phyloP scores from a whole-genome alignment of 1,140 invertebrate genomes.

The Chironomus striatipennis region DNA sequence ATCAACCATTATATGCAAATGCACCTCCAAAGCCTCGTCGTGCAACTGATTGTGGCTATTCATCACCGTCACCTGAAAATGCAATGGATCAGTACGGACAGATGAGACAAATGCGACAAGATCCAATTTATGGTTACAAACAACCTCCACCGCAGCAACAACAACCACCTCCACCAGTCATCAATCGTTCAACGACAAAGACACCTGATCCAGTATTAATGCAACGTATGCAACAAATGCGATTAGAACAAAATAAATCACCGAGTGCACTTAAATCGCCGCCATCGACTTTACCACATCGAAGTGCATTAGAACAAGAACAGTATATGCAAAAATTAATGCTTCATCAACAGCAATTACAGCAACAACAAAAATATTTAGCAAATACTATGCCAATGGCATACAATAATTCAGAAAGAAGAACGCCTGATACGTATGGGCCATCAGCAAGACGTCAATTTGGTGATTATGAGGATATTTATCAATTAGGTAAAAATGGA shows the following conservation, averaged over 20 bases:
- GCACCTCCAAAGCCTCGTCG: conserved; percentile 78
- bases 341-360: conserved; percentile 15
- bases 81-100: conserved; percentile 36
- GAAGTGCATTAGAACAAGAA: conserved; percentile 17
- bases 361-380: neutral
- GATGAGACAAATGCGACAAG: neutral
- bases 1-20: conserved; percentile 76
- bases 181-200: neutral
- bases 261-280: conserved; percentile 15
- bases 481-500: conserved; percentile 39
- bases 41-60: conserved; percentile 57
- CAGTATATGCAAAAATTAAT: conserved; percentile 3
- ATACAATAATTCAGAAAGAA: conserved; percentile 45
- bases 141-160: neutral
- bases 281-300: neutral
- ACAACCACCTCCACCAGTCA: neutral
- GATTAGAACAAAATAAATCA: conserved; percentile 19
- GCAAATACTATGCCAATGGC: conserved; percentile 28
- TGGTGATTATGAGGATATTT: conserved; percentile 74
- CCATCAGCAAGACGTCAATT: conserved; percentile 48
- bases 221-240: conserved; percentile 11
- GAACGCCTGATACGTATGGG: conserved; percentile 74
- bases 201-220: conserved; percentile 3
- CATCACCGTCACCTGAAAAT: conserved; percentile 57
- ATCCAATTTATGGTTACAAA: conserved; percentile 23